Evolutionary conservation across 2,888 invertebrate genomes (phyloP), one percentile per base, ranked within the genome.

Genomic region (Sisyra nigra): DNA sequence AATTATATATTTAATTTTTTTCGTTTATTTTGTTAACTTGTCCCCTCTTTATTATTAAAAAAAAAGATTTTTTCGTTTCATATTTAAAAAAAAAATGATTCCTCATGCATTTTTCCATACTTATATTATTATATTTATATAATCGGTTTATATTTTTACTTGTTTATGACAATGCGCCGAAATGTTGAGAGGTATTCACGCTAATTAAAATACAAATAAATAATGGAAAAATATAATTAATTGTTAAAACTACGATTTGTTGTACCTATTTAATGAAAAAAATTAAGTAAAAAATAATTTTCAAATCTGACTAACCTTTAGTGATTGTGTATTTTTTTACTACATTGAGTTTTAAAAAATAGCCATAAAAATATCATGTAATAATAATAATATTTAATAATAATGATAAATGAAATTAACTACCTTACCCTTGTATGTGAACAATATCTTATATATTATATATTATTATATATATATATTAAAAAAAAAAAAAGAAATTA

Each of bases 301-400:
- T 24, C 24, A 24, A 24, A 24, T 24, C 24, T 24, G 24, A 24
- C 24, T 24, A 24, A 24, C 24, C 24, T 24, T 24, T 24, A 24
- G 24, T 24, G 24, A 24, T 24, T 24, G 24, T 24, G 24, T 24
- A 24, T 24, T 24, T 24, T 24, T 24, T 24, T 24, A 24, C 24
- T 24, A 24, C 24, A 24, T 36, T 36, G 36, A 37, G 17, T 37
- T 37, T 37, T 37, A 37, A 37, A 36, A 18, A 37, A 37, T 37
- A 37, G 37, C 37, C 37, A 37, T 37, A 37, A 37, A 24, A 24
- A 18, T 37, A 18, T 35, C 35, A 37, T 37, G 37, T 37, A 18
- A 24, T 24, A 24, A 24, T 24, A 24, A 24, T 19, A 37, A 18
- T 37, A 37, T 19, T 37, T 15, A 19, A 37, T 15, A 35, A 13